These are phyloP conservation scores for Perodicticus potto DNA, from an alignment of 2,797 vertebrate genomes.

Conservation along the genomic window DNA sequence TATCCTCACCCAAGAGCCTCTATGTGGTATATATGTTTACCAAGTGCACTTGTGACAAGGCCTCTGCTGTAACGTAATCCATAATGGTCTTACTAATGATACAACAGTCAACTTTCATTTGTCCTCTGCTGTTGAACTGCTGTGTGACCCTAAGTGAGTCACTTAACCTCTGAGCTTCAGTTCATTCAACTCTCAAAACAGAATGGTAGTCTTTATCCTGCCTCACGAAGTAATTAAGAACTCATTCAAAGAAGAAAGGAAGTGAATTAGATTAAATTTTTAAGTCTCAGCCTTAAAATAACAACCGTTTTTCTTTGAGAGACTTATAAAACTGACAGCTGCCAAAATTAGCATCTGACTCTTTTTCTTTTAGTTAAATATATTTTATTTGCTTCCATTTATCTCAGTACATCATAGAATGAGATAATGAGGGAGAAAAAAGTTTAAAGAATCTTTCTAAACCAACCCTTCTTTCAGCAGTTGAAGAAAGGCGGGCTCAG, in stretches of 20 bases:
- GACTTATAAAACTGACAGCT: constrained; percentile 44
- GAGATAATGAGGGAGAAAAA: neutral
- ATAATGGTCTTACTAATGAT: neutral
- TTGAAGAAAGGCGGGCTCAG: neutral
- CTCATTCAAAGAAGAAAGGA: constrained; percentile 54
- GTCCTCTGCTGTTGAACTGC: neutral
- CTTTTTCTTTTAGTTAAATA: constrained; percentile 41
- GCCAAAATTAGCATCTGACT: constrained; percentile 60
- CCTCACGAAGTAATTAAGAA: constrained; percentile 44
- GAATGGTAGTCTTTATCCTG: constrained; percentile 26
- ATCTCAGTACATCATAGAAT: neutral
- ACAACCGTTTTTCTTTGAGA: constrained; percentile 25
- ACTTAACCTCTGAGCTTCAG: neutral
- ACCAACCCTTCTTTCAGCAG: neutral
- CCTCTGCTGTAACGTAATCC: neutral
- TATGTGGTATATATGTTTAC: neutral
- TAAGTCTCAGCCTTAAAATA: neutral
- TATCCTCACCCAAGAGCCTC: neutral
- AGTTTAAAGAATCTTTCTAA: neutral
- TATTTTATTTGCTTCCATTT: neutral
- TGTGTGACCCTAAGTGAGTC: neutral
- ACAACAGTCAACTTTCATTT: neutral
- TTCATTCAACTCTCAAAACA: constrained; percentile 32
- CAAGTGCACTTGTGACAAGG: neutral
- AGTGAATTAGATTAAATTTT: constrained; percentile 15